phyloP scores from a whole-genome alignment of 2,113 vertebrate species.

The Ochotona princeps region DNA sequence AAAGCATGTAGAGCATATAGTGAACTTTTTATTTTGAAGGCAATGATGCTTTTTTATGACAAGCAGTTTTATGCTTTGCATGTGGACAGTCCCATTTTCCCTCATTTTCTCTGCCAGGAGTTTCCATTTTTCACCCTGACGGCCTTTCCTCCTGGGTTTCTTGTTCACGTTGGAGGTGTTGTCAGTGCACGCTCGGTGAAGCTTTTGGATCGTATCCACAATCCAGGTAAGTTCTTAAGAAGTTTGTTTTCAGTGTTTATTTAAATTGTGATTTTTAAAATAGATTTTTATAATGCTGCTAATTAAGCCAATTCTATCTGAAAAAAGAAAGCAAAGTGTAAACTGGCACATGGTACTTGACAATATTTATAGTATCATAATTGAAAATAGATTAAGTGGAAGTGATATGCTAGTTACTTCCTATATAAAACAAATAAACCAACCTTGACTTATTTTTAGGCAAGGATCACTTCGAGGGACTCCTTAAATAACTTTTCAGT shows the following conservation, averaged over 20 bases:
- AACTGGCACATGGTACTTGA: neutral
- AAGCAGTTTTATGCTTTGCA: neutral
- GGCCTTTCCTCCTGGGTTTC: constrained; percentile 94
- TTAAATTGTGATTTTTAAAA: constrained; percentile 46
- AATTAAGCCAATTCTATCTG: neutral
- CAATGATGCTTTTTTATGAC: neutral
- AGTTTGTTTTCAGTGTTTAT: constrained; percentile 21
- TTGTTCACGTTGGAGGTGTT: constrained; percentile 96
- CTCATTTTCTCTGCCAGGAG: constrained; percentile 87
- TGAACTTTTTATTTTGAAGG: constrained; percentile 12
- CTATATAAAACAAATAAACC: neutral
- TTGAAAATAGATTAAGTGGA: constrained; percentile 50
- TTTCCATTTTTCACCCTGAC: constrained; percentile 99
- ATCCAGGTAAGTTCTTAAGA: constrained; percentile 92
- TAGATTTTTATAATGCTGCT: constrained; percentile 27
- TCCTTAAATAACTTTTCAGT: constrained; percentile 41
- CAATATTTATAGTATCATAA: constrained; percentile 31
- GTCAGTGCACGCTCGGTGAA: constrained; percentile 99
- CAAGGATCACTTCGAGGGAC: neutral
- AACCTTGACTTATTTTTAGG: constrained; percentile 58
- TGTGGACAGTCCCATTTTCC: neutral
- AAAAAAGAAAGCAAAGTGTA: constrained; percentile 45
- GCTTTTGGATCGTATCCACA: constrained; percentile 98
- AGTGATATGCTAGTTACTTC: neutral
- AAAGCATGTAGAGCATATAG: neutral